Evolutionary conservation across 2,888 invertebrate genomes (phyloP).

Genomic region (Microctonus hyperodae): DNA sequence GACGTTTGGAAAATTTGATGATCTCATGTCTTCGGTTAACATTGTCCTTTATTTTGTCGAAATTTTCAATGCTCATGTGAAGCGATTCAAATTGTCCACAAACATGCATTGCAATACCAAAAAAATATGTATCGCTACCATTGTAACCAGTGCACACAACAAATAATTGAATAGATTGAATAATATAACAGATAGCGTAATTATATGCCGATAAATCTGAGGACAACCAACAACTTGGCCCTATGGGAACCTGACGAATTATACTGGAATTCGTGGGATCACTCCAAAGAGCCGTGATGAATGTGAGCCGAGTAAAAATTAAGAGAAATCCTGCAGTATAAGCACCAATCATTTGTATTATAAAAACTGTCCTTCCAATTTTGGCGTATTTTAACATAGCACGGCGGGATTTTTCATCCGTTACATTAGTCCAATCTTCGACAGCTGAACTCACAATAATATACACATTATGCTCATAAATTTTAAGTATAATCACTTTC

Average conservation of each 20-base stretch:
- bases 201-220: neutral
- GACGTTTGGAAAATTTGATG: slow-evolving; percentile 24
- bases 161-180: slow-evolving; percentile 23
- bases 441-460: slow-evolving; percentile 24
- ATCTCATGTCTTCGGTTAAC: neutral
- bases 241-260: slow-evolving; percentile 27
- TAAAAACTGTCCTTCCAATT: slow-evolving; percentile 27
- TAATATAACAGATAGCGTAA: slow-evolving; percentile 23
- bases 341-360: slow-evolving; percentile 25
- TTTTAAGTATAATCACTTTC: neutral
- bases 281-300: too few species aligned
- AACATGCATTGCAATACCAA: slow-evolving; percentile 35
- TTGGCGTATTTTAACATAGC: slow-evolving; percentile 29
- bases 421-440: slow-evolving; percentile 26
- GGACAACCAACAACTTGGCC: slow-evolving; percentile 31
- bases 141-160: slow-evolving; percentile 18
- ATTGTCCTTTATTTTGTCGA: neutral
- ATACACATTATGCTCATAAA: slow-evolving; percentile 19
- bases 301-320: too few species aligned
- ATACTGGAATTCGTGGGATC: too few species aligned
- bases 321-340: too few species aligned
- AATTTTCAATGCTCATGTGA: neutral
- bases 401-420: neutral
- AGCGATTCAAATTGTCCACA: slow-evolving; percentile 34
- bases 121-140: slow-evolving; percentile 29